Conservation (phyloP, 2,888 invertebrate genomes). For the Cenopis cana region DNA sequence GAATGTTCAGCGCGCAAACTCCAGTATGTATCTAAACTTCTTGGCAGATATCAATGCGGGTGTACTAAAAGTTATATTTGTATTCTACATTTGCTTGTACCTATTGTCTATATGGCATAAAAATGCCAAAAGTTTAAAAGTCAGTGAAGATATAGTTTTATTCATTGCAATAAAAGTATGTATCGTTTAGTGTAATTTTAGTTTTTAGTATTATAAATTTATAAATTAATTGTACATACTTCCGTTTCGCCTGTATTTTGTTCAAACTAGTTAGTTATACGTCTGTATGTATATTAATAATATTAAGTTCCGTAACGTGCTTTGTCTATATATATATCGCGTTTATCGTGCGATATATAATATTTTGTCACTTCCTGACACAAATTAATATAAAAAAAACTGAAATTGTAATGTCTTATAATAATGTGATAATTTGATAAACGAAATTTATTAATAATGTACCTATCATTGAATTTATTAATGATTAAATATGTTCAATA, state of each 20-base stretch:
- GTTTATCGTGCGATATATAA: not conserved
- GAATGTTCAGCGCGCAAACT: too few species aligned
- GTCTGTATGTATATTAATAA: conserved; percentile 6
- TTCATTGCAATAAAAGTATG: not conserved
- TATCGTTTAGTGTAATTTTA: not conserved
- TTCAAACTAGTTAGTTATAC: conserved; percentile 33
- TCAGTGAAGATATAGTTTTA: too few species aligned
- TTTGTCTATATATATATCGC: not conserved
- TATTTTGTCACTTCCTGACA: not conserved
- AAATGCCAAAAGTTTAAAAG: not conserved
- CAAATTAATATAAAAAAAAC: not conserved
- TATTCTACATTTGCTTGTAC: too few species aligned
- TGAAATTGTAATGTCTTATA: not conserved
- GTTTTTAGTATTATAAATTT: conserved; percentile 3
- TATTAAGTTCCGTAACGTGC: not conserved
- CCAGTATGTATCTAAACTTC: too few species aligned
- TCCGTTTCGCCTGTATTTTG: conserved; percentile 37
- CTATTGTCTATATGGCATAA: not conserved
- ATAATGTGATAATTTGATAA: not conserved
- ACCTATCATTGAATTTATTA: not conserved
- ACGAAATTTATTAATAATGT: too few species aligned
- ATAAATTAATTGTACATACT: conserved; percentile 28
- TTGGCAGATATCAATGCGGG: too few species aligned
- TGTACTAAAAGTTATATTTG: too few species aligned
- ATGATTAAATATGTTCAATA: not conserved